Conservation (phyloP, 2,797 vertebrate genomes). For the Neopelma chrysocephalum region DNA sequence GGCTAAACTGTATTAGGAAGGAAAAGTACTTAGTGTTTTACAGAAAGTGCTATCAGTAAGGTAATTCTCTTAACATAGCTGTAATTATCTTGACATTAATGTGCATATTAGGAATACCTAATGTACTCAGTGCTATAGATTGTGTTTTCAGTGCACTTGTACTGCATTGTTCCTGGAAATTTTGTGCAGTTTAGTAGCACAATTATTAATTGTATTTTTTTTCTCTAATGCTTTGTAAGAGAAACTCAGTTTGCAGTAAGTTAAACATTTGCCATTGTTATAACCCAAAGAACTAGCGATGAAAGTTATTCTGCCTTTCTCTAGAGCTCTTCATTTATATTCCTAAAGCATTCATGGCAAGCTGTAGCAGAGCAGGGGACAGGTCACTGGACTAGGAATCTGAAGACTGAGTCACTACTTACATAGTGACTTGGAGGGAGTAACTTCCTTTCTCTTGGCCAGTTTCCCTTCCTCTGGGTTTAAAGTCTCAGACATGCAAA, state of each 20-base stretch:
- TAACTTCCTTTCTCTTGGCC: not conserved
- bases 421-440: not conserved
- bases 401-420: not conserved
- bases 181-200: conserved; percentile 1
- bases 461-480: not conserved
- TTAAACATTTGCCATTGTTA: not conserved
- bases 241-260: not conserved
- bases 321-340: not conserved
- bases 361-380: not conserved
- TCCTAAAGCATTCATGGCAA: not conserved
- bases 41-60: not conserved
- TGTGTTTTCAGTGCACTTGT: not conserved
- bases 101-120: not conserved
- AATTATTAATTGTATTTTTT: not conserved
- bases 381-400: not conserved
- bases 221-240: not conserved
- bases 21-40: not conserved
- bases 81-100: conserved; percentile 41
- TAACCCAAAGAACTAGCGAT: not conserved
- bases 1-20: conserved; percentile 1
- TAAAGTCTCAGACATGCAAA: not conserved
- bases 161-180: not conserved
- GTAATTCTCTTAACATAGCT: conserved; percentile 11
- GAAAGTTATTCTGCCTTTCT: not conserved
- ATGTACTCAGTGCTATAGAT: not conserved